These are phyloP conservation scores for Trichopria drosophilae DNA, from an alignment of 2,888 invertebrate genomes.

Conservation along the genomic window DNA sequence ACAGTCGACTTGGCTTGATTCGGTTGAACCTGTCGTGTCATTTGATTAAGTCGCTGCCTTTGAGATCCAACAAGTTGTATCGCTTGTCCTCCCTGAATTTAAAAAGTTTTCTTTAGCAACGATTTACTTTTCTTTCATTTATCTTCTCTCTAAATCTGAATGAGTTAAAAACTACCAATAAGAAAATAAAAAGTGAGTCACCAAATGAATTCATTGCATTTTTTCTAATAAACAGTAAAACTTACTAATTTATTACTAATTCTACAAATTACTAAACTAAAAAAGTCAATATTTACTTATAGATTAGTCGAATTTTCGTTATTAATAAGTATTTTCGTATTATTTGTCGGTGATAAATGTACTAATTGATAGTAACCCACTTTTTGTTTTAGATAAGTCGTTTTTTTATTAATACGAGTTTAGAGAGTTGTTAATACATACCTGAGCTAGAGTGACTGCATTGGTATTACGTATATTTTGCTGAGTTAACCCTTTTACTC, in stretches of 20 bases:
- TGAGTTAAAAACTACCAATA: background rate
- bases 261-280: no score
- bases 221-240: no score
- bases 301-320: no score
- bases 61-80: constrained; percentile 57
- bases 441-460: constrained; percentile 53
- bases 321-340: no score
- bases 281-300: no score
- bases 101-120: no score
- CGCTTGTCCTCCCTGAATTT: constrained; percentile 49
- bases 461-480: constrained; percentile 54
- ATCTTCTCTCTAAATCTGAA: background rate
- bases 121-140: background rate
- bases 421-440: no score
- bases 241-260: no score
- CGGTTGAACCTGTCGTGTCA: constrained; percentile 53
- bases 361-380: no score
- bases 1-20: constrained; percentile 53
- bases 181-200: background rate
- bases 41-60: constrained; percentile 55
- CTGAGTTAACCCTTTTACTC: constrained; percentile 54
- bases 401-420: background rate
- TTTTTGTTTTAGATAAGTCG: background rate
- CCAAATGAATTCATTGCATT: constrained; percentile 7
- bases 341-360: no score